These are phyloP conservation scores for Hyperopisus bebe DNA, from an alignment of 2,113 vertebrate genomes.

Conservation along the genomic window DNA sequence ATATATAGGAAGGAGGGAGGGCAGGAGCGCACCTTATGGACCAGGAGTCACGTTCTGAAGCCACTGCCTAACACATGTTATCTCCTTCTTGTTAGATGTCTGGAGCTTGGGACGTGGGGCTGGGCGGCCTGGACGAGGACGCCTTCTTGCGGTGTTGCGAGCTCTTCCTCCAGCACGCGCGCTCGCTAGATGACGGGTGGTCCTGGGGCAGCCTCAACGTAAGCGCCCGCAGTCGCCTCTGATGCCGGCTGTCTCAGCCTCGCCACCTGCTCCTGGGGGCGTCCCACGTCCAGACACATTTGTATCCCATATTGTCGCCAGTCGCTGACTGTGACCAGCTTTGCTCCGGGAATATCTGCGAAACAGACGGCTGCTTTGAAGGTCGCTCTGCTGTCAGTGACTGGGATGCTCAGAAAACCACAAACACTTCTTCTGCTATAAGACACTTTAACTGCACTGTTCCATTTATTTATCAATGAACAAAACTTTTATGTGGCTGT, in stretches of 20 bases:
- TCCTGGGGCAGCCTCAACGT: slow-evolving; percentile 76
- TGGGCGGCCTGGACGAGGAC: slow-evolving; percentile 59
- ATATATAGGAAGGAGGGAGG: neutral
- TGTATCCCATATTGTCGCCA: neutral
- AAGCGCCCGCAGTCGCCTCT: slow-evolving; percentile 23
- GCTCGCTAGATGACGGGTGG: slow-evolving; percentile 76
- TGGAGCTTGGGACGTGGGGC: neutral
- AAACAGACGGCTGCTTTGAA: neutral
- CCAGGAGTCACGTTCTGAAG: neutral
- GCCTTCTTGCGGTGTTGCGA: slow-evolving; percentile 65
- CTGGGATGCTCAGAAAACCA: neutral
- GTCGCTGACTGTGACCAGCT: neutral
- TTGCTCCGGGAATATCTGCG: neutral
- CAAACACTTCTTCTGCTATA: neutral
- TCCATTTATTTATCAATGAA: neutral
- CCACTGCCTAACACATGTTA: neutral
- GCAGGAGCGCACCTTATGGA: neutral
- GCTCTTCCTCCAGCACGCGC: slow-evolving; percentile 68
- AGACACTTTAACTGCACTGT: neutral
- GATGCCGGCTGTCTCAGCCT: neutral
- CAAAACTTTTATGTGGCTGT: neutral
- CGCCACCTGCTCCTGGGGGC: neutral
- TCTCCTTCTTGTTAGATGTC: slow-evolving; percentile 1
- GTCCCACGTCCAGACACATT: neutral
- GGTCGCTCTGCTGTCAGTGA: neutral